A percentile compares a stretch with the other conserved stretches of the same genome.
Conservation (phyloP, 2,113 vertebrate genomes). For the Etheostoma cragini region DNA sequence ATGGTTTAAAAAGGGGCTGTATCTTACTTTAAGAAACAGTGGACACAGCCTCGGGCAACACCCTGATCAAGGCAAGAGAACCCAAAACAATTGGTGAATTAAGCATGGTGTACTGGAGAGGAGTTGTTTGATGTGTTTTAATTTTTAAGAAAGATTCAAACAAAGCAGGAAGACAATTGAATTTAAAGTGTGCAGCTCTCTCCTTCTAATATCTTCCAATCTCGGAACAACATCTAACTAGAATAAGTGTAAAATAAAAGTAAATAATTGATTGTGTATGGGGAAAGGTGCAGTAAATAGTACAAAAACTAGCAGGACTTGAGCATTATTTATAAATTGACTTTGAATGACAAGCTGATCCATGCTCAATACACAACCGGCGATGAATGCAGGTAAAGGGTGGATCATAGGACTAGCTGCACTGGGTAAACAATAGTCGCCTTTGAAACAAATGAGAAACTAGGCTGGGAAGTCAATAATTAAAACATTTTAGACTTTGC, state of each 20-base stretch:
- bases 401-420: not conserved
- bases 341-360: slow-evolving; percentile 4
- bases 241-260: too few relatives aligned
- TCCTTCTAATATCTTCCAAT: not conserved
- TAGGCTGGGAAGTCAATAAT: not conserved
- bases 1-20: not conserved
- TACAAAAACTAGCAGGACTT: not conserved
- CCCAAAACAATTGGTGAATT: not conserved
- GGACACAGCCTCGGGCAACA: not conserved
- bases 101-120: not conserved
- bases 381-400: not conserved
- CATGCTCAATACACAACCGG: not conserved
- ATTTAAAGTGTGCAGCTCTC: not conserved
- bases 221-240: not conserved
- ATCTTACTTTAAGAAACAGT: not conserved
- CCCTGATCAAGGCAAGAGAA: not conserved
- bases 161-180: too few relatives aligned
- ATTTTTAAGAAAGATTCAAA: slow-evolving; percentile 10
- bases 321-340: not conserved
- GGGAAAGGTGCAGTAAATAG: not conserved
- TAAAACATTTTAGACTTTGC: not conserved
- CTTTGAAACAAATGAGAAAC: not conserved
- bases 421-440: not conserved
- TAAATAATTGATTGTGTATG: not conserved
- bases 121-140: not conserved